A percentile compares a stretch with the other conserved stretches of the same genome.
Conservation (phyloP, 2,888 invertebrate genomes). For the Allygus modestus region DNA sequence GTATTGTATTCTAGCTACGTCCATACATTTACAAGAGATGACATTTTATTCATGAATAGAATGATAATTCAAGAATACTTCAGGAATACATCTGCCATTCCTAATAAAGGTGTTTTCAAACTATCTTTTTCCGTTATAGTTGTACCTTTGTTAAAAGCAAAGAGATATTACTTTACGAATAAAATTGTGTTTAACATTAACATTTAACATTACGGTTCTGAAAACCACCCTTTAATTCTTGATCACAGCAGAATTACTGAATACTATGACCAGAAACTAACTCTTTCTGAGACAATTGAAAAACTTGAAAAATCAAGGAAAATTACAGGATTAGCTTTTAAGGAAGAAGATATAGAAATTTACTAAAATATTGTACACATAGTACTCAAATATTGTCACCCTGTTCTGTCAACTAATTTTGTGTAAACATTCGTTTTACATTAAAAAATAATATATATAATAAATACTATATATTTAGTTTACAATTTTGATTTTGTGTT, state of each 20-base stretch:
- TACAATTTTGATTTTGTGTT: no score
- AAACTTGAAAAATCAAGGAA: not conserved
- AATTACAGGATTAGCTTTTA: not conserved
- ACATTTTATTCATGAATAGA: not conserved
- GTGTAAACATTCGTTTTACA: no score
- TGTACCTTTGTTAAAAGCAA: slow-evolving; percentile 10
- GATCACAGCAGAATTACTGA: not conserved
- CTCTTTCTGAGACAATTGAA: not conserved
- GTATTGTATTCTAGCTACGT: not conserved
- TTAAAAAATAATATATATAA: no score
- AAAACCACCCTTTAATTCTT: not conserved
- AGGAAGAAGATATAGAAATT: not conserved
- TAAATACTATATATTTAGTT: no score
- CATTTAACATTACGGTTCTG: not conserved
- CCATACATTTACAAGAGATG: slow-evolving; percentile 6
- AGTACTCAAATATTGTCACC: no score
- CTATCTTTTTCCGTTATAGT: not conserved
- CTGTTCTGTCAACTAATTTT: no score
- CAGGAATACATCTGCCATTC: not conserved
- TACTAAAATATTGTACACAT: no score
- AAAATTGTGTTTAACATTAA: not conserved
- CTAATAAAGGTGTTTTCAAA: not conserved
- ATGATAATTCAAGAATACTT: not conserved
- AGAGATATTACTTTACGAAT: not conserved
- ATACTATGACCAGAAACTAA: not conserved